Evolutionary conservation across 2,888 invertebrate genomes (phyloP), one percentile per base, ranked within the genome.

Genomic region (Parelbella ahira): DNA sequence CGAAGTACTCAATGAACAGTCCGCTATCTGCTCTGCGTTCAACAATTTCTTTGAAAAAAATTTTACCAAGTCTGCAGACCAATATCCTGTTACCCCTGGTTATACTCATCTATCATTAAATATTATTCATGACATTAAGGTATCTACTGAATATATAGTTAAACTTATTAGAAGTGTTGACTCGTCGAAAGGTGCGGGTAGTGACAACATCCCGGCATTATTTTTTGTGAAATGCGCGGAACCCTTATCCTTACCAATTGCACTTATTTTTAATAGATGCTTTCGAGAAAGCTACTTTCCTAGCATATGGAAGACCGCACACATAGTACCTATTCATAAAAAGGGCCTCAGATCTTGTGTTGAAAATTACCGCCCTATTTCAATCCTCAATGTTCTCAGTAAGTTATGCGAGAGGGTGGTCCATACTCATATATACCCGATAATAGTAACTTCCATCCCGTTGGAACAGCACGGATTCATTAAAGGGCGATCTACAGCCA

Each of bases 11-110:
- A 20, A 12, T 4, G 4, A 11, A n/a, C 32, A 21, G 3, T 11
- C 20, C 2, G 20, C 20, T 19, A 32, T 32, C 4, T 32, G 32
- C 2, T 1, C 10, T 1, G 20, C 32, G 1, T 32, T 32, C n/a
- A 32, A 32, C 20, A 10, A 9, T 0, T 32, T 32, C 7, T 32
- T 32, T 12, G 11, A 32, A 21, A 32, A 2, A 20, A 32, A 32
- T n/a, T 32, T 32, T 7, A 20, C 4, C 11, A 20, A 32, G 11
- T 20, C 32, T 0, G 9, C 13, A 0, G 2, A 7, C 3, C 48
- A 10, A 2, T 48, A 51, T 18, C 15, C 47, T 3, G 24, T n/a
- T n/a, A n/a, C n/a, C n/a, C n/a, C n/a, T n/a, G n/a, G n/a, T n/a
- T n/a, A n/a, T n/a, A n/a, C 32, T 5, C 8, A 12, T 7, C 27